Conservation (phyloP, 2,888 invertebrate species). For the Pristionchus mayeri region DNA sequence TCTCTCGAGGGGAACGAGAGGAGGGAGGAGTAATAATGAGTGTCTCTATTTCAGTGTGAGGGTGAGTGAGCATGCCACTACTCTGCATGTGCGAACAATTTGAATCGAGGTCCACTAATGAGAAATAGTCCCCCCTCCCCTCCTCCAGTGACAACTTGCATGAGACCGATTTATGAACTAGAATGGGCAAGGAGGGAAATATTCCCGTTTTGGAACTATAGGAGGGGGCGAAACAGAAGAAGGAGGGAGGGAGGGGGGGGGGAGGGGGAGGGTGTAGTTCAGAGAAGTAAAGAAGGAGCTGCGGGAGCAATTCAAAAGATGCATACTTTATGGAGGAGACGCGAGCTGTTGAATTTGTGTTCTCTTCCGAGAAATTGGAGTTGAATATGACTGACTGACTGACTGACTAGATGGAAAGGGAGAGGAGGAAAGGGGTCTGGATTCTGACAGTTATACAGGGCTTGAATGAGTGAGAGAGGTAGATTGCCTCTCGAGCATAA, state of each 20-base stretch:
- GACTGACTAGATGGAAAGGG: not conserved
- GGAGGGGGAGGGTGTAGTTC: too few relatives aligned
- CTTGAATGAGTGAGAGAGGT: not conserved
- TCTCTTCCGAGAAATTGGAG: constrained; percentile 28
- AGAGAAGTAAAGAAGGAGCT: too few relatives aligned
- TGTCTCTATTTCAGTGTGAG: constrained; percentile 30
- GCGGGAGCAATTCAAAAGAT: constrained; percentile 34
- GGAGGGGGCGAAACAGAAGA: not conserved
- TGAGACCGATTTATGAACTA: not conserved
- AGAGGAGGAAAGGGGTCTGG: not conserved
- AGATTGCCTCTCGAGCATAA: not conserved
- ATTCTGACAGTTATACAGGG: constrained; percentile 16
- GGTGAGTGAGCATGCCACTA: not conserved
- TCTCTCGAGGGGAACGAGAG: not conserved
- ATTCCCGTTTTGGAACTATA: not conserved
- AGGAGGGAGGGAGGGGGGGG: not conserved
- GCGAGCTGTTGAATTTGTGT: not conserved
- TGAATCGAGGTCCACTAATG: not conserved
- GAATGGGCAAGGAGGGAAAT: not conserved
- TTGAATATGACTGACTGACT: constrained; percentile 2
- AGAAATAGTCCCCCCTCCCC: not conserved
- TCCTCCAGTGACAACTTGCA: too few relatives aligned
- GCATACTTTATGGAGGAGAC: constrained; percentile 12
- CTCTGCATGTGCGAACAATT: not conserved
- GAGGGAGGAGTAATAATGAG: constrained; percentile 24